These are phyloP conservation scores for Sylvilagus bachmani DNA, from an alignment of 2,113 vertebrate genomes.

Conservation along the genomic window DNA sequence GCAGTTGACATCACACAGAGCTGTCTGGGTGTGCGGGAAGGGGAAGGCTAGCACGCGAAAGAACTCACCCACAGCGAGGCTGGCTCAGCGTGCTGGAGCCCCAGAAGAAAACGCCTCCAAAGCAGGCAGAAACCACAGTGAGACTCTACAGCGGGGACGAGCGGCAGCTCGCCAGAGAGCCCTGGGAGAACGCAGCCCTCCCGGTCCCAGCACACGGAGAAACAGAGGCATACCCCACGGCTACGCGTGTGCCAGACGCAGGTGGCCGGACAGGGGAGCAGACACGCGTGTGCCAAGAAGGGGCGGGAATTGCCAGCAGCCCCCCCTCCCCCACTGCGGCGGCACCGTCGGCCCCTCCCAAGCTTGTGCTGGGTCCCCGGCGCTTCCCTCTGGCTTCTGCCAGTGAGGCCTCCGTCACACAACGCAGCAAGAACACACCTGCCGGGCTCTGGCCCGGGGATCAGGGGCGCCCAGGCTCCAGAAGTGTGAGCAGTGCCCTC, in stretches of 20 bases:
- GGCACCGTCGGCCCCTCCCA: no score
- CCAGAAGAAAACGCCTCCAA: slow-evolving; percentile 43
- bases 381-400: neutral
- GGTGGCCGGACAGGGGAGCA: no score
- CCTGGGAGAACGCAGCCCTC: neutral
- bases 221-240: neutral
- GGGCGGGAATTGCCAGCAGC: neutral
- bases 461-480: neutral
- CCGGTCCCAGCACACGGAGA: neutral
- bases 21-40: slow-evolving; percentile 32
- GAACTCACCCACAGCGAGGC: neutral
- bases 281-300: neutral
- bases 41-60: slow-evolving; percentile 45
- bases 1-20: slow-evolving; percentile 38
- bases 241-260: no score
- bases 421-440: neutral
- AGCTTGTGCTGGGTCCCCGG: neutral
- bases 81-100: slow-evolving; percentile 21
- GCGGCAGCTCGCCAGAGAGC: neutral
- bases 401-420: neutral
- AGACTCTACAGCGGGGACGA: neutral
- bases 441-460: neutral
- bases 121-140: neutral
- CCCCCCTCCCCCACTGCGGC: no score
- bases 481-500: neutral